Evolutionary conservation across 2,113 vertebrate genomes (phyloP).

Genomic region (Leptocoma aspasia): DNA sequence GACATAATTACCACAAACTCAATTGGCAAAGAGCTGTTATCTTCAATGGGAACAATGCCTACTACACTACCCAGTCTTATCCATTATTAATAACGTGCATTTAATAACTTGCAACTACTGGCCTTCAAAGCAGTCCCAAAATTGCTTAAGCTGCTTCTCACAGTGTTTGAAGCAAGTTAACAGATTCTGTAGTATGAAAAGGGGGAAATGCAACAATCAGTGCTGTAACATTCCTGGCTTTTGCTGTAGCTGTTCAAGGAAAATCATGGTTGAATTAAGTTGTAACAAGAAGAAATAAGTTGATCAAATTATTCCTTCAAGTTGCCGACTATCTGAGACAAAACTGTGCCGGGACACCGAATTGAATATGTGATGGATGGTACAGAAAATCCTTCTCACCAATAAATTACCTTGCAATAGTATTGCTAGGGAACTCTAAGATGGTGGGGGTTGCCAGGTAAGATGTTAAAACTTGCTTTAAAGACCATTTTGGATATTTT

Average conservation of each 20-base stretch:
- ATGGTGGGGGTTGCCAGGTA: not conserved
- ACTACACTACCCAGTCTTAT: not conserved
- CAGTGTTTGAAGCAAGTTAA: not conserved
- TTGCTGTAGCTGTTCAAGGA: not conserved
- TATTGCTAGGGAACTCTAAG: not conserved
- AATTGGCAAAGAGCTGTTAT: constrained; percentile 28
- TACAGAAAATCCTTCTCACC: not conserved
- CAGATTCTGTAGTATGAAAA: not conserved
- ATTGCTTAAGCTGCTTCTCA: not conserved
- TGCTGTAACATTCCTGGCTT: not conserved
- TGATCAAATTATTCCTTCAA: not conserved
- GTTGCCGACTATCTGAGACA: not conserved
- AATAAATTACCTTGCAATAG: not conserved
- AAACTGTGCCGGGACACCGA: not conserved
- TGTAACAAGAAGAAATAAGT: not conserved
- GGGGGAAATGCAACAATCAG: not conserved
- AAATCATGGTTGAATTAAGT: not conserved
- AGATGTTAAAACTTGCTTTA: not conserved
- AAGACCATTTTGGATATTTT: not conserved
- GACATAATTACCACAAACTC: constrained; percentile 25
- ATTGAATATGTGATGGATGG: not conserved
- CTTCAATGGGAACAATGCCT: not conserved
- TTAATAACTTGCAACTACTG: constrained; percentile 38
- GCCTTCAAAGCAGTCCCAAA: not conserved
- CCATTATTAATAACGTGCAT: constrained; percentile 25